Percentiles rank a stretch among this genome's conserved stretches.
Evolutionary conservation across 2,113 vertebrate species (phyloP).

Genomic region (Anoura caudifer): DNA sequence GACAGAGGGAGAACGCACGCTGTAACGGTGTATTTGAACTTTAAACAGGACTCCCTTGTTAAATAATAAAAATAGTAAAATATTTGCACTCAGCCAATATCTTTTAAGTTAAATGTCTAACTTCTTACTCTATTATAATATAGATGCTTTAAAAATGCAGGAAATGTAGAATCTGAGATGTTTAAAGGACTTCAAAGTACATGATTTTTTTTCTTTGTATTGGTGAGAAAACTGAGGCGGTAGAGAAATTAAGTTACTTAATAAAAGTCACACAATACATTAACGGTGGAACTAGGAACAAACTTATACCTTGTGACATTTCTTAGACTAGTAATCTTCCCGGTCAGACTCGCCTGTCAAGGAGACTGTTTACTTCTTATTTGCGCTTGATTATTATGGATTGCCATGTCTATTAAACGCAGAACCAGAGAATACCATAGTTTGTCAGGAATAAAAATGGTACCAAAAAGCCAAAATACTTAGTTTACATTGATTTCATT

Average conservation of each 20-base stretch:
- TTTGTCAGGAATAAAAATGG: slow-evolving; percentile 26
- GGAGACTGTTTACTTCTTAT: background rate
- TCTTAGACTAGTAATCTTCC: background rate
- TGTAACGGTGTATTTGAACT: background rate
- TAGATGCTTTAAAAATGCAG: background rate
- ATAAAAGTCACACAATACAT: background rate
- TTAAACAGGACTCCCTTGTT: background rate
- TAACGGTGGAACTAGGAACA: background rate
- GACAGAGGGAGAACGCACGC: background rate
- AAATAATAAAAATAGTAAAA: background rate
- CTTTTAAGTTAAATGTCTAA: background rate
- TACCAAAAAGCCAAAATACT: slow-evolving; percentile 3
- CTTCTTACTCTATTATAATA: background rate
- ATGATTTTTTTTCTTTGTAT: background rate
- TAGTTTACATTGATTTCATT: slow-evolving; percentile 3
- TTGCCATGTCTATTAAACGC: background rate
- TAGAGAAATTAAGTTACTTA: background rate
- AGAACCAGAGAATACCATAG: background rate
- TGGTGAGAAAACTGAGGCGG: background rate
- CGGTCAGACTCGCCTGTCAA: background rate
- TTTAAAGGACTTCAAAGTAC: background rate
- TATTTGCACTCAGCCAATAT: background rate
- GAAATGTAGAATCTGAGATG: background rate
- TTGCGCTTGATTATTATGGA: background rate
- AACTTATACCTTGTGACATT: background rate